Evolutionary conservation across 1,140 invertebrate genomes (phyloP).

Genomic region (Euura saliciscinereae): DNA sequence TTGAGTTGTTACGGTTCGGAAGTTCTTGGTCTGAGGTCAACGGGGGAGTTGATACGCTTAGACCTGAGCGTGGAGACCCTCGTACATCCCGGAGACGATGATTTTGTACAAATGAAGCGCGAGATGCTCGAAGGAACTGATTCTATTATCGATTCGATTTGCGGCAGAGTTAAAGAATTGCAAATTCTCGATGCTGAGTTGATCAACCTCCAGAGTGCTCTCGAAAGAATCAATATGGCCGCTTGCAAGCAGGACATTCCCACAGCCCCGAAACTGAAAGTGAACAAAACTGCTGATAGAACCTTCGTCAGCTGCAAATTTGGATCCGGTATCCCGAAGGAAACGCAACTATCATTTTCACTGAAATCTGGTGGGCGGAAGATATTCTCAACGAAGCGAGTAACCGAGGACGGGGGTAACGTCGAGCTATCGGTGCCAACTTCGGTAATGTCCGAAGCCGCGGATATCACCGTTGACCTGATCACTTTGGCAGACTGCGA

Average conservation of each 20-base stretch:
- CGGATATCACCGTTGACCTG: slow-evolving; percentile 36
- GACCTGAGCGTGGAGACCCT: slow-evolving; percentile 20
- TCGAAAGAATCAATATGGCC: slow-evolving; percentile 48
- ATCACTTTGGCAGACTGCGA: slow-evolving; percentile 36
- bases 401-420: slow-evolving; percentile 31
- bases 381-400: slow-evolving; percentile 40
- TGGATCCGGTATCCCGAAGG: slow-evolving; percentile 33
- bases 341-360: slow-evolving; percentile 33
- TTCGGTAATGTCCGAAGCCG: slow-evolving; percentile 14
- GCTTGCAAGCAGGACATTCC: slow-evolving; percentile 34
- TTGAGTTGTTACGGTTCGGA: slow-evolving; percentile 32
- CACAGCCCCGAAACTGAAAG: slow-evolving; percentile 31
- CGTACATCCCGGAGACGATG: slow-evolving; percentile 10
- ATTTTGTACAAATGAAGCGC: slow-evolving; percentile 28
- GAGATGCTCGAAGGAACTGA: slow-evolving; percentile 40
- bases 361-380: slow-evolving; percentile 27
- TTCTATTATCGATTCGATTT: slow-evolving; percentile 40
- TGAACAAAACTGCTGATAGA: slow-evolving; percentile 30
- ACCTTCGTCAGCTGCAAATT: slow-evolving; percentile 39
- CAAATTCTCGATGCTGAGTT: slow-evolving; percentile 28
- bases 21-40: slow-evolving; percentile 29
- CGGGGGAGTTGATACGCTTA: slow-evolving; percentile 5
- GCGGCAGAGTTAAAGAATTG: slow-evolving; percentile 31
- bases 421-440: slow-evolving; percentile 37
- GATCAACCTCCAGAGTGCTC: slow-evolving; percentile 28